A percentile compares a stretch with the other conserved stretches of the same genome.
These are phyloP conservation scores for Drosophila atripex DNA, from an alignment of 2,888 invertebrate species.

Conservation along the genomic window DNA sequence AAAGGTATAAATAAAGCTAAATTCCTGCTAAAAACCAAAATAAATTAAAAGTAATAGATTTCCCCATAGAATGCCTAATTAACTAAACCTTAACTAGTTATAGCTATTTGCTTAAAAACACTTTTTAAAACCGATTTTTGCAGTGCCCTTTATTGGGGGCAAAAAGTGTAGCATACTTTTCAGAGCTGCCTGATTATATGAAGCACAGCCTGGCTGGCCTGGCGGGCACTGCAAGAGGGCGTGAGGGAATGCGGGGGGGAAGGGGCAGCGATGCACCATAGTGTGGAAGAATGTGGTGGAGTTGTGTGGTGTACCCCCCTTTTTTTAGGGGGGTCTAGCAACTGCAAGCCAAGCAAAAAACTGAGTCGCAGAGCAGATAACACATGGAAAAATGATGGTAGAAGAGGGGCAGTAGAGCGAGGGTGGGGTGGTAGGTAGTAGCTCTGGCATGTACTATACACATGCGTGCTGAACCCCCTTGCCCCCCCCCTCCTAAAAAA, in stretches of 20 bases:
- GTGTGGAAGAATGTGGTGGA: constrained; percentile 23
- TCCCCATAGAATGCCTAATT: too few species aligned
- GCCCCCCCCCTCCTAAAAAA: neutral
- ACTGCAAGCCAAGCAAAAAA: constrained; percentile 58
- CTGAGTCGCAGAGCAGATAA: constrained; percentile 17
- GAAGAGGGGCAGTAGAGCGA: neutral
- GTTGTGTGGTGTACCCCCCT: neutral
- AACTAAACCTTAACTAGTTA: too few species aligned
- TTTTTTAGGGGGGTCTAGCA: constrained; percentile 12
- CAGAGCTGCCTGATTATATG: constrained; percentile 75
- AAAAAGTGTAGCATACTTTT: constrained; percentile 70
- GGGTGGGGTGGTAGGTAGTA: neutral
- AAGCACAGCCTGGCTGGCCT: constrained; percentile 32
- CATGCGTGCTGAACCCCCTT: constrained; percentile 24
- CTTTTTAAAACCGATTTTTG: neutral
- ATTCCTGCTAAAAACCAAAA: too few species aligned
- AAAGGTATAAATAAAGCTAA: too few species aligned
- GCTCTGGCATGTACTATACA: neutral
- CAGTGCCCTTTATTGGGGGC: constrained; percentile 38
- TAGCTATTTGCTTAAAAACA: neutral
- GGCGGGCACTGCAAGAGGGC: constrained; percentile 21
- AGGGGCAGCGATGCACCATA: constrained; percentile 8
- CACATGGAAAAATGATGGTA: neutral
- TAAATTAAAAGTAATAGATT: too few species aligned
- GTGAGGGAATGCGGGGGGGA: neutral